Evolutionary conservation across 2,797 vertebrate species (phyloP).

Genomic region (Notoglanidium macrostoma): DNA sequence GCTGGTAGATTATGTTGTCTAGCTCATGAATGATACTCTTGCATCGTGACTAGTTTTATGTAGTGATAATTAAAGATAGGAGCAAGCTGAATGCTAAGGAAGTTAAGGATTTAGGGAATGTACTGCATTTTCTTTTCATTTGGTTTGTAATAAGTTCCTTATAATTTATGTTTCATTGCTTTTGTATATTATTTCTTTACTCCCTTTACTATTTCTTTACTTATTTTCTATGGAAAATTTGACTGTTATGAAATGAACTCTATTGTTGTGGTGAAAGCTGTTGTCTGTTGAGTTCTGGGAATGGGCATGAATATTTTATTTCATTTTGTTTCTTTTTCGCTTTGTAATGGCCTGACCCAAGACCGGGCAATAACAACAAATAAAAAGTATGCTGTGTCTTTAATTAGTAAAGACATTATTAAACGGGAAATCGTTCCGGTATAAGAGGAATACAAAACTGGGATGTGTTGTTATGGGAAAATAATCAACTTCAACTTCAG

Average conservation of each 20-base stretch:
- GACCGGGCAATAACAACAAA: neutral
- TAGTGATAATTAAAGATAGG: neutral
- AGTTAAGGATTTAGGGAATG: neutral
- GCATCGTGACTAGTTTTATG: neutral
- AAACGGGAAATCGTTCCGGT: neutral
- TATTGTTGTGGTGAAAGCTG: neutral
- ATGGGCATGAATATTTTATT: neutral
- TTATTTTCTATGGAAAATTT: neutral
- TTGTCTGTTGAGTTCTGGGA: neutral
- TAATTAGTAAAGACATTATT: neutral
- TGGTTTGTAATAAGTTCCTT: no score
- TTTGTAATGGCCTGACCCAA: neutral
- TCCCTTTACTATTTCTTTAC: no score
- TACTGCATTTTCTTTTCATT: neutral
- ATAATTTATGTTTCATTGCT: neutral
- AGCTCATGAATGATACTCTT: neutral
- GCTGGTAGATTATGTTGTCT: neutral
- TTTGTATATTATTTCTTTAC: neutral
- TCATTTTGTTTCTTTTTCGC: no score
- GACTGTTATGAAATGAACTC: neutral
- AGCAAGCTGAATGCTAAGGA: neutral
- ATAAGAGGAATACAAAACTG: neutral
- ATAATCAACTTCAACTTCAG: neutral
- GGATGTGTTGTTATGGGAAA: neutral
- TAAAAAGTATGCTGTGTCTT: neutral